phyloP scores from a whole-genome alignment of 2,888 invertebrate species.

The Brassicogethes aeneus region DNA sequence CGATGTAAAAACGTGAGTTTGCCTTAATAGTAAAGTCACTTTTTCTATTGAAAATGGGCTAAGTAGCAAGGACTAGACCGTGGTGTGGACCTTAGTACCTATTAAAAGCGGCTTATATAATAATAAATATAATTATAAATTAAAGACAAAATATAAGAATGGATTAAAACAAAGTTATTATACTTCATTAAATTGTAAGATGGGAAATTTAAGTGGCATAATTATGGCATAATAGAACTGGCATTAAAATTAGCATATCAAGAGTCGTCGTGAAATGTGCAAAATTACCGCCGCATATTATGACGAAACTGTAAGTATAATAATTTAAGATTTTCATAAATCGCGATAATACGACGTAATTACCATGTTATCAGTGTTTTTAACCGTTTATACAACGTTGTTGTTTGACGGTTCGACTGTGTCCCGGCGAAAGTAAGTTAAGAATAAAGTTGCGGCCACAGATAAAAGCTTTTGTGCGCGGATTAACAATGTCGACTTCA shows the following conservation, averaged over 20 bases:
- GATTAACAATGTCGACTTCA: slow-evolving; percentile 2
- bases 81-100: too few species aligned
- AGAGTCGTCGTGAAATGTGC: not conserved
- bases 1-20: too few species aligned
- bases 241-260: not conserved
- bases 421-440: not conserved
- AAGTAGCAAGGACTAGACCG: too few species aligned
- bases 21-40: too few species aligned
- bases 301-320: not conserved
- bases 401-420: not conserved
- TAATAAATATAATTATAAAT: too few species aligned
- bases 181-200: not conserved
- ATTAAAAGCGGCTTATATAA: too few species aligned
- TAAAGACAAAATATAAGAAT: too few species aligned
- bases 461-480: not conserved
- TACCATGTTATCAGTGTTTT: slow-evolving; percentile 6
- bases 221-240: not conserved
- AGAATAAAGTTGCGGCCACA: not conserved
- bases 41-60: too few species aligned
- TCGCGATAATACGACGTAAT: slow-evolving; percentile 2
- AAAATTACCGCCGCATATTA: not conserved
- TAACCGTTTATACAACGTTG: slow-evolving; percentile 2
- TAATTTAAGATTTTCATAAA: slow-evolving; percentile 1
- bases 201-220: not conserved
- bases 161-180: too few species aligned